phyloP scores from a whole-genome alignment of 2,888 invertebrate species.

The Erynnis tages region DNA sequence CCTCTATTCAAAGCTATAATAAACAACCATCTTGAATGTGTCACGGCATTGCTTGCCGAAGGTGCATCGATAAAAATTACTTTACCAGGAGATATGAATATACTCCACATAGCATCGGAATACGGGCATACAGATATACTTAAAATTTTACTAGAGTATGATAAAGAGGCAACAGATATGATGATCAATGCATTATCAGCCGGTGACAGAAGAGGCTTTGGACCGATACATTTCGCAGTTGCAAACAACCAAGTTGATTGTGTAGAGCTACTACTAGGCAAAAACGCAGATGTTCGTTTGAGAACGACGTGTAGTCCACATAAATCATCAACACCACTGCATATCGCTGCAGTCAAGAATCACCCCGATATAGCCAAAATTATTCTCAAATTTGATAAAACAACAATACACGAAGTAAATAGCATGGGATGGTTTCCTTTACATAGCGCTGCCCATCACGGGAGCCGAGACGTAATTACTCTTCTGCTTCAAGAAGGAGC shows the following conservation, averaged over 20 bases:
- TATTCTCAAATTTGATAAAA: slow-evolving; percentile 62
- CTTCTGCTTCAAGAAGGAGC: slow-evolving; percentile 68
- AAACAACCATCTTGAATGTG: slow-evolving; percentile 64
- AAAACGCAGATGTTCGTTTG: slow-evolving; percentile 66
- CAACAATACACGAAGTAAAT: slow-evolving; percentile 67
- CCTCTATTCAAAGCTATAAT: slow-evolving; percentile 72
- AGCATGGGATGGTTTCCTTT: slow-evolving; percentile 63
- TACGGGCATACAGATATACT: slow-evolving; percentile 78
- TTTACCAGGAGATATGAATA: slow-evolving; percentile 71
- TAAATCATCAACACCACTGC: slow-evolving; percentile 68
- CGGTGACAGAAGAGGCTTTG: slow-evolving; percentile 66
- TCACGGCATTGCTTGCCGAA: slow-evolving; percentile 65
- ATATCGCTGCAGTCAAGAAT: slow-evolving; percentile 70
- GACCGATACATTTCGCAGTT: slow-evolving; percentile 80
- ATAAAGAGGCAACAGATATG: slow-evolving; percentile 52
- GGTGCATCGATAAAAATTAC: slow-evolving; percentile 68
- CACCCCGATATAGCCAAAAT: slow-evolving; percentile 57
- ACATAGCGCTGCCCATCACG: slow-evolving; percentile 77
- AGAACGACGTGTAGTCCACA: slow-evolving; percentile 66
- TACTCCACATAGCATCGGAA: slow-evolving; percentile 83
- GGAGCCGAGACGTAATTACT: slow-evolving; percentile 80
- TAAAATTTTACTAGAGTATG: slow-evolving; percentile 68
- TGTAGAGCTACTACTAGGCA: slow-evolving; percentile 63
- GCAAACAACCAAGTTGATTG: slow-evolving; percentile 72
- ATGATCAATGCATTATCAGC: slow-evolving; percentile 59